Evolutionary conservation across 2,888 invertebrate genomes (phyloP).

Genomic region (Trachelus troglodyta): DNA sequence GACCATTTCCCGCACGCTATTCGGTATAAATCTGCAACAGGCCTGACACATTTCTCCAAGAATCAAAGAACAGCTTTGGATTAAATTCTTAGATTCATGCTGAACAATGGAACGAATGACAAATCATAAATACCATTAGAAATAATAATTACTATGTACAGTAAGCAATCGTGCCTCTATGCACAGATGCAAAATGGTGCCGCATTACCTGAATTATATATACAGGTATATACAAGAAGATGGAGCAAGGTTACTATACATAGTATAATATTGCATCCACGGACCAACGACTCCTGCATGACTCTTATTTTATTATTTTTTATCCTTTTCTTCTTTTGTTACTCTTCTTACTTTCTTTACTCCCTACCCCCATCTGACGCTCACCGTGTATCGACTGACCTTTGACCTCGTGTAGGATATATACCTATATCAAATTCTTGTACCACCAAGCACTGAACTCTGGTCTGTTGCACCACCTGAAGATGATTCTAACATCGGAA

Average conservation of each 20-base stretch:
- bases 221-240: background rate
- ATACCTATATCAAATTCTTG: background rate
- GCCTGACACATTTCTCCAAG: background rate
- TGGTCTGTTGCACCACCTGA: background rate
- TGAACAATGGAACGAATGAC: background rate
- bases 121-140: background rate
- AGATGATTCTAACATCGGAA: no score
- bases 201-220: background rate
- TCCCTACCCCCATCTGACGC: background rate
- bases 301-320: background rate
- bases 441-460: background rate
- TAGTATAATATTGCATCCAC: background rate
- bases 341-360: background rate
- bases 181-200: background rate
- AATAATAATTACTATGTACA: background rate
- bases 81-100: background rate
- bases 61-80: background rate
- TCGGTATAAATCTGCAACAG: background rate
- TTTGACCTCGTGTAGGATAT: background rate
- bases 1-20: background rate
- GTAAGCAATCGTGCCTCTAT: background rate
- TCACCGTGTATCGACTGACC: background rate
- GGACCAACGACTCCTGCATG: background rate
- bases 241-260: background rate
- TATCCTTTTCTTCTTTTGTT: background rate